Percentiles rank a stretch among this genome's conserved stretches.
These are phyloP conservation scores for Ceratina japonica DNA, from an alignment of 1,140 invertebrate species.

Conservation along the genomic window DNA sequence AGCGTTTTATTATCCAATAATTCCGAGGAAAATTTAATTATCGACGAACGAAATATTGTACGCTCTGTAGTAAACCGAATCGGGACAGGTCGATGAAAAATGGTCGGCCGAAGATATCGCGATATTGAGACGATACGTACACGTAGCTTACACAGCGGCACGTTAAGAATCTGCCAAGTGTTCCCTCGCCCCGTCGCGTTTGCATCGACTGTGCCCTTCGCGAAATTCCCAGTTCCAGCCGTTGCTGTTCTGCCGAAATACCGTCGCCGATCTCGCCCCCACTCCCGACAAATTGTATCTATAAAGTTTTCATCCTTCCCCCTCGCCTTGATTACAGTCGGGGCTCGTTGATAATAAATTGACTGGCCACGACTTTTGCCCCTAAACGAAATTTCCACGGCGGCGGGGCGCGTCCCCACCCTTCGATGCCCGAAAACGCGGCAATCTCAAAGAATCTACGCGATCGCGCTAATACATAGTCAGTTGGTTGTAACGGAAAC, in stretches of 20 bases:
- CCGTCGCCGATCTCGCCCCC: background rate
- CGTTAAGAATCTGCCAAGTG: slow-evolving; percentile 37
- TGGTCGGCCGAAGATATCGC: background rate
- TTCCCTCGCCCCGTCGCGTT: background rate
- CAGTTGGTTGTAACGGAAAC: slow-evolving; percentile 2
- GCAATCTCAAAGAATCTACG: slow-evolving; percentile 45
- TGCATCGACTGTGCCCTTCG: slow-evolving; percentile 13
- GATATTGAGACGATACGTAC: slow-evolving; percentile 30
- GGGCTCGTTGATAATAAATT: slow-evolving; percentile 36
- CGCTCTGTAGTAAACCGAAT: background rate
- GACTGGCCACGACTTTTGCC: slow-evolving; percentile 3
- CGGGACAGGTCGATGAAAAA: slow-evolving; percentile 15
- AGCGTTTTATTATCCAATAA: slow-evolving; percentile 28
- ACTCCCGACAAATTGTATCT: slow-evolving; percentile 28
- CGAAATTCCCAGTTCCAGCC: slow-evolving; percentile 24
- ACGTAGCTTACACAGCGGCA: slow-evolving; percentile 27
- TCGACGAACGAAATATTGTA: slow-evolving; percentile 11
- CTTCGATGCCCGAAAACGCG: background rate
- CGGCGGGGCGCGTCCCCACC: background rate
- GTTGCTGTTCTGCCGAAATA: slow-evolving; percentile 43
- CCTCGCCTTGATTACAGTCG: slow-evolving; percentile 20
- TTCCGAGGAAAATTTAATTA: slow-evolving; percentile 41
- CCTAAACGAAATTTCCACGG: slow-evolving; percentile 17
- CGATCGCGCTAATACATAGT: slow-evolving; percentile 42
- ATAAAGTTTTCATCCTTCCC: slow-evolving; percentile 23